Evolutionary conservation across 2,113 vertebrate genomes (phyloP).

Genomic region (Bostrychus sinensis): DNA sequence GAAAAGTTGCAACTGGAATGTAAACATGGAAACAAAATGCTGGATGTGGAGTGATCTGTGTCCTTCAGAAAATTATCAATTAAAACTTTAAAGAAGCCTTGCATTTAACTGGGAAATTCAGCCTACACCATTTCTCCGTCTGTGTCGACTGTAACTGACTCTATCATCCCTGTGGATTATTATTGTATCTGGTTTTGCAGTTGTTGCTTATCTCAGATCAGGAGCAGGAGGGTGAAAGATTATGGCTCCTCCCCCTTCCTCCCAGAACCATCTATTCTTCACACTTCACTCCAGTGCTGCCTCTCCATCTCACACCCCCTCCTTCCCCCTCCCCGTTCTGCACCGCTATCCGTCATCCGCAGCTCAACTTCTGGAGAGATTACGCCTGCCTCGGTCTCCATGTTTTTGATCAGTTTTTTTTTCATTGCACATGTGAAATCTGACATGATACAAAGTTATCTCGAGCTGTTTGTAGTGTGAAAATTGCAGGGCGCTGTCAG

Average conservation of each 20-base stretch:
- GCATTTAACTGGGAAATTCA: too few species aligned
- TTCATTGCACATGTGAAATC: constrained; percentile 41
- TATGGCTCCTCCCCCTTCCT: constrained; percentile 14
- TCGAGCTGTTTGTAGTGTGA: constrained; percentile 43
- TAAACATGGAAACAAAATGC: too few species aligned
- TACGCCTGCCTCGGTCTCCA: constrained; percentile 65
- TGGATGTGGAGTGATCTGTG: too few species aligned
- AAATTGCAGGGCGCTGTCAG: constrained; percentile 41
- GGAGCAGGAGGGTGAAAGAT: constrained; percentile 33
- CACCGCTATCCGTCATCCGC: constrained; percentile 58
- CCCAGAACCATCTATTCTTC: constrained; percentile 30
- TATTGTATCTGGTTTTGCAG: constrained; percentile 27
- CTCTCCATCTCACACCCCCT: constrained; percentile 30
- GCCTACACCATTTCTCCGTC: not conserved
- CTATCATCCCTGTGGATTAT: not conserved
- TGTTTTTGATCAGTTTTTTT: constrained; percentile 54
- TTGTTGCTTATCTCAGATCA: constrained; percentile 59
- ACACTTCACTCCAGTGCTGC: constrained; percentile 40
- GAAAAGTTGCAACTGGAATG: too few species aligned
- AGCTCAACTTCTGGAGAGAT: constrained; percentile 65
- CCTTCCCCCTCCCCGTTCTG: too few species aligned
- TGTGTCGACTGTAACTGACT: not conserved
- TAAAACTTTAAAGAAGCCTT: too few species aligned
- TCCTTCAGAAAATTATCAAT: too few species aligned
- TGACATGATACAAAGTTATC: constrained; percentile 69